Conservation (phyloP, 2,888 invertebrate genomes). For the Netelia melanura region DNA sequence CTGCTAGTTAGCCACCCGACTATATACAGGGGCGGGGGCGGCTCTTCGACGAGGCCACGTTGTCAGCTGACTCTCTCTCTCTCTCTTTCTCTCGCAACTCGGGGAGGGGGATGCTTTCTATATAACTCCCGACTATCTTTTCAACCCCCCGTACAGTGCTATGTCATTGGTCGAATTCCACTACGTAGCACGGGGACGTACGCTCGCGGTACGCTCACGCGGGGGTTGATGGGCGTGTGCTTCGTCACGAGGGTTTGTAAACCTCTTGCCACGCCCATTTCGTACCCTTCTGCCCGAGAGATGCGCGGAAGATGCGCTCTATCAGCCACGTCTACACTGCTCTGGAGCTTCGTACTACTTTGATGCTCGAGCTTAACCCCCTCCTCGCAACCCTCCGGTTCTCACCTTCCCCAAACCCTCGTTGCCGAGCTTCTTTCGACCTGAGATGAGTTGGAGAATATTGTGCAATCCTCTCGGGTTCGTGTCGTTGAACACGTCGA, state of each 20-base stretch:
- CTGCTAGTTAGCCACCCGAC: conserved; percentile 80
- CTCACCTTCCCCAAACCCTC: background rate
- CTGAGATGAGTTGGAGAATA: conserved; percentile 27
- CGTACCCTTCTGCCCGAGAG: conserved; percentile 42
- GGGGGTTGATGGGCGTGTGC: conserved; percentile 74
- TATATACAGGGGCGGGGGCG: conserved; percentile 76
- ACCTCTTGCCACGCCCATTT: conserved; percentile 72
- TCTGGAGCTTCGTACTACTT: background rate
- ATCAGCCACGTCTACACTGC: background rate
- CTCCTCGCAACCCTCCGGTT: background rate
- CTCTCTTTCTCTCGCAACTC: conserved; percentile 8
- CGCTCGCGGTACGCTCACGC: conserved; percentile 64
- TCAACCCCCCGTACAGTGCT: conserved; percentile 72
- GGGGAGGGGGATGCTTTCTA: conserved; percentile 19
- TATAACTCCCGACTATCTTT: conserved; percentile 2
- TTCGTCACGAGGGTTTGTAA: conserved; percentile 68
- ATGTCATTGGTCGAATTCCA: conserved; percentile 82
- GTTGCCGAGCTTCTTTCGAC: conserved; percentile 10
- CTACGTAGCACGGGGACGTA: conserved; percentile 67
- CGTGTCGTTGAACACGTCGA: conserved; percentile 12
- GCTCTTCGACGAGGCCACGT: conserved; percentile 79
- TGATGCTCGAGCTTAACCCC: conserved; percentile 9
- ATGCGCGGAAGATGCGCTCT: conserved; percentile 47
- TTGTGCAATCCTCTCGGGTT: conserved; percentile 14
- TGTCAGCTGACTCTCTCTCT: conserved; percentile 78